Evolutionary conservation across 2,888 invertebrate genomes (phyloP).

Genomic region (Drosophila neonasuta): DNA sequence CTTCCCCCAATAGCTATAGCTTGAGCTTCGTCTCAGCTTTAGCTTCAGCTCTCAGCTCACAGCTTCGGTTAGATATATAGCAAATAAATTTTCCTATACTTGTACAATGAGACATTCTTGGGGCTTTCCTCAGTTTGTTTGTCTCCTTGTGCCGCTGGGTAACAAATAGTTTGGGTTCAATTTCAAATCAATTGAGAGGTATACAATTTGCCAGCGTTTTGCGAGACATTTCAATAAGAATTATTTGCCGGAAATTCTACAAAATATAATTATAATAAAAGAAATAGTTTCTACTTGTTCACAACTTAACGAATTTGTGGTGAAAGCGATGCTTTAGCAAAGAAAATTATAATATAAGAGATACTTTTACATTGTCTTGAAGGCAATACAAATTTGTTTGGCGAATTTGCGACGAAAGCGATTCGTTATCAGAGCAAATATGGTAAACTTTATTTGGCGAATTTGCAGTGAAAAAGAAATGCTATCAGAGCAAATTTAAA

Average conservation of each 20-base stretch:
- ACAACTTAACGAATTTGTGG: conserved; percentile 10
- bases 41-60: not conserved
- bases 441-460: too few species aligned
- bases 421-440: too few species aligned
- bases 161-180: conserved; percentile 2
- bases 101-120: conserved; percentile 34
- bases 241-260: not conserved
- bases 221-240: not conserved
- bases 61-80: conserved; percentile 14
- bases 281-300: not conserved
- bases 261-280: not conserved
- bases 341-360: not conserved
- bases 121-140: conserved; percentile 3
- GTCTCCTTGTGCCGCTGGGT: not conserved
- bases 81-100: conserved; percentile 50
- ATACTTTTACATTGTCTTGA: not conserved
- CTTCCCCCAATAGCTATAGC: not conserved
- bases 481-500: too few species aligned
- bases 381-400: not conserved
- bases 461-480: too few species aligned
- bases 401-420: too few species aligned
- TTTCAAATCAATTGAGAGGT: conserved; percentile 12
- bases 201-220: conserved; percentile 8
- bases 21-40: conserved; percentile 4
- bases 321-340: conserved; percentile 5